Base-by-base conservation (phyloP, 2,888 invertebrate genomes). In the Brachynemurus nebulosus region DNA sequence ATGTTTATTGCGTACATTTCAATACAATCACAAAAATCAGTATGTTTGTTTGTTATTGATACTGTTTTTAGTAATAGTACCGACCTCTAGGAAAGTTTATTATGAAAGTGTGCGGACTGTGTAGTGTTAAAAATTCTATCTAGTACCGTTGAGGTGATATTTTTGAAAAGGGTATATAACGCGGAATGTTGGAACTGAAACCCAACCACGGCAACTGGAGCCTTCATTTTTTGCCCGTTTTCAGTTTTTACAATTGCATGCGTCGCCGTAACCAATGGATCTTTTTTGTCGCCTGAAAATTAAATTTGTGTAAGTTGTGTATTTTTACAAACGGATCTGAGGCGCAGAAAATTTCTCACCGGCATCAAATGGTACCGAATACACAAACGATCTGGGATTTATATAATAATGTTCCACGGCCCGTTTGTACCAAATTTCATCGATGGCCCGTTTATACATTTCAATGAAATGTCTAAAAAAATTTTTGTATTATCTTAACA, bases 361-460 rank as follows among this genome's bases (percentile, higher is more conserved):
- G 21, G 71, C 67, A 59, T 80, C 76, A 56, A 80, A 77, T 17
- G 82, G 81, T 36, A 84, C 78, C 2, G 82, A 80, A 62, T 85
- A 90, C 1, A 91, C 85, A 60, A 86, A 90, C 55, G 85, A 85
- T 21, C 79, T 74, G 0, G 80, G 76, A 51, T 86, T 74, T 11
- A 81, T 68, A 57, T 80, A 80, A 63, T 89, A 79, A 55, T 88
- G 86, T 53, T 90, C 88, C 1, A 91, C 88, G 0, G 91, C 89
- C 11, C 89, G 73, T 49, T 79, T 79, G 60, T 91, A 91, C 88
- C 89, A 91, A 14, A 84, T 73, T 61, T 91, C 90, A 59, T 91
- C 89, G 39, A 86, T 88, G 2, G 90, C 80, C 39, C 76, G 72
- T 4, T 80, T 78, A 64, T 84, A 80, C 42, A 77, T 69, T 49